Evolutionary conservation across 2,113 vertebrate genomes (phyloP).

Genomic region (Heloderma charlesbogerti): DNA sequence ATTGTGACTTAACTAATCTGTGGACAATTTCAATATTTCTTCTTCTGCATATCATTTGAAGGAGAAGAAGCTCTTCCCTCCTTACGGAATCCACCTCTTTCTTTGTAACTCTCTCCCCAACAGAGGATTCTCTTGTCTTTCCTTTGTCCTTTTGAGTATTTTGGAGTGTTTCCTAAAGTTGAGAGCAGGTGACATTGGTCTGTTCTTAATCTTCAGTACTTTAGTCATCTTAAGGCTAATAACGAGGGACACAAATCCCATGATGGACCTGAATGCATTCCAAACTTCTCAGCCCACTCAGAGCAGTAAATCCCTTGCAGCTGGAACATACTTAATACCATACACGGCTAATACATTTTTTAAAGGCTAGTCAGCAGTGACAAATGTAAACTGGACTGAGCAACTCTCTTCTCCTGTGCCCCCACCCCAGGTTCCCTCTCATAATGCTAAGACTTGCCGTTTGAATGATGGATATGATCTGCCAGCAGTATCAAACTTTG

Average conservation of each 20-base stretch:
- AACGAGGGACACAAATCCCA: slow-evolving; percentile 86
- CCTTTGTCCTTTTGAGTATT: slow-evolving; percentile 60
- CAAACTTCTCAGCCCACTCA: slow-evolving; percentile 89
- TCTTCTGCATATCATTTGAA: slow-evolving; percentile 43
- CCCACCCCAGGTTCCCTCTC: slow-evolving; percentile 66
- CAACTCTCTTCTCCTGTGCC: slow-evolving; percentile 71
- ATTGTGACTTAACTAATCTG: not conserved
- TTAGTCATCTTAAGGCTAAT: slow-evolving; percentile 84
- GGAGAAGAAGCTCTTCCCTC: not conserved
- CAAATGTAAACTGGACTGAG: slow-evolving; percentile 88
- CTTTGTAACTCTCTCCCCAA: not conserved
- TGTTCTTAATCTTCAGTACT: slow-evolving; percentile 83
- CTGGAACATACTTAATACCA: slow-evolving; percentile 91
- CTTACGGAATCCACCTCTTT: slow-evolving; percentile 24
- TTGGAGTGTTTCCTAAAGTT: slow-evolving; percentile 74
- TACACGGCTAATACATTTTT: slow-evolving; percentile 94
- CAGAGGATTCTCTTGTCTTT: not conserved
- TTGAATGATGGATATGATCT: slow-evolving; percentile 80
- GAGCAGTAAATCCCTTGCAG: slow-evolving; percentile 96
- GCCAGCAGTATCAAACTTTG: slow-evolving; percentile 73
- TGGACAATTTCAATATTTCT: slow-evolving; percentile 46
- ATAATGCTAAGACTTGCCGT: slow-evolving; percentile 73
- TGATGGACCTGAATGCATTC: slow-evolving; percentile 90
- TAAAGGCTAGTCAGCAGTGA: slow-evolving; percentile 93
- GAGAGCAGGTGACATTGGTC: slow-evolving; percentile 81